Conservation (phyloP, 2,113 vertebrate genomes). For the Xerus inauris region DNA sequence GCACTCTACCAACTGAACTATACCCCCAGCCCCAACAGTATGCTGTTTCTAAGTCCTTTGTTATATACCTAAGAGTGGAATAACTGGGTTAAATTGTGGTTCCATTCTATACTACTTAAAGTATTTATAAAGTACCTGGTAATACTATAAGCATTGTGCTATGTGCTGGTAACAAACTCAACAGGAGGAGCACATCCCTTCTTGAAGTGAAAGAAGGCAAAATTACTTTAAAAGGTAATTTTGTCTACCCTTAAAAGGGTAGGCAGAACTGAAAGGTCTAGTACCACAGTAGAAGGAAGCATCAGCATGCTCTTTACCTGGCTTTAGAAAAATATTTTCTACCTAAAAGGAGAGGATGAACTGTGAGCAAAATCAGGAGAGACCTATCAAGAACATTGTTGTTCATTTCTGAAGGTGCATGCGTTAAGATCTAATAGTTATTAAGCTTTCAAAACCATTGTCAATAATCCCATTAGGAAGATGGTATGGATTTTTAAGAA, state of each 20-base stretch:
- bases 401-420: neutral
- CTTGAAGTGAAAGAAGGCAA: neutral
- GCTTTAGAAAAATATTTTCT: neutral
- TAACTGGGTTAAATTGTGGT: no score
- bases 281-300: neutral
- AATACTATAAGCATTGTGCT: neutral
- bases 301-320: no score
- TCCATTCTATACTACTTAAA: neutral
- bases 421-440: neutral
- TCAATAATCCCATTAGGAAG: neutral
- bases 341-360: neutral
- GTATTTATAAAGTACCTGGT: neutral
- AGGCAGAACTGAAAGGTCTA: neutral
- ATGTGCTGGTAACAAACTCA: neutral
- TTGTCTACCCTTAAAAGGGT: no score
- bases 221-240: neutral
- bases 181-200: neutral
- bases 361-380: neutral
- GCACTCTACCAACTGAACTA: no score
- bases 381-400: neutral
- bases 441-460: neutral
- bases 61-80: no score
- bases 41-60: no score
- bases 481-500: neutral
- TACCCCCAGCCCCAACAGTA: no score